These are phyloP conservation scores for Apostichopus californicus DNA, from an alignment of 35 echinoderm and acorn worm genomes.

Conservation along the genomic window DNA sequence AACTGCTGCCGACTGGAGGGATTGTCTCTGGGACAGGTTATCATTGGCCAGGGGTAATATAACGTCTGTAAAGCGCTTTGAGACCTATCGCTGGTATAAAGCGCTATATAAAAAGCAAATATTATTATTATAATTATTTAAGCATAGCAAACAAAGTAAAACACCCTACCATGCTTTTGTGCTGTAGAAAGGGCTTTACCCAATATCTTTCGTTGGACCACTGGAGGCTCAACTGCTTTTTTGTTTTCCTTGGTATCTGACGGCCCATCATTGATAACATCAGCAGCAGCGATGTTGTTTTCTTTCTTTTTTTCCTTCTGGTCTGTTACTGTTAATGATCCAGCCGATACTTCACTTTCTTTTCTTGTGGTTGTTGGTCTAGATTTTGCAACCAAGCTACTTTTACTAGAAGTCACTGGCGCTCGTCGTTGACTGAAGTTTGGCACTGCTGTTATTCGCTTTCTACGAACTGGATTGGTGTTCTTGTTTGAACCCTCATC, in stretches of 20 bases:
- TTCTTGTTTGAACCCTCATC: not conserved
- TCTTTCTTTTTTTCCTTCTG: conserved; percentile 18
- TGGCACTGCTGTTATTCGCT: conserved; percentile 25
- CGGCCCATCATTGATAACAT: not conserved
- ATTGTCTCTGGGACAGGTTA: no score
- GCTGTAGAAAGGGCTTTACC: conserved; percentile 1
- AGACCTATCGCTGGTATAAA: no score
- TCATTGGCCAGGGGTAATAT: no score
- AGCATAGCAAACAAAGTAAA: not conserved
- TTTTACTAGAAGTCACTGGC: not conserved
- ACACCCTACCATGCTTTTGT: not conserved
- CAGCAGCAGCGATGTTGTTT: not conserved
- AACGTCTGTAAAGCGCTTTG: no score
- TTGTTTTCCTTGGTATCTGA: not conserved
- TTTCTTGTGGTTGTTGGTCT: not conserved
- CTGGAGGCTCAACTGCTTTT: not conserved
- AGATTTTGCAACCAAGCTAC: not conserved
- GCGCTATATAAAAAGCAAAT: no score
- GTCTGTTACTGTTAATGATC: not conserved
- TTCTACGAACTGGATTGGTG: conserved; percentile 15
- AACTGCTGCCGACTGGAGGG: no score
- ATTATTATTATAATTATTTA: not conserved
- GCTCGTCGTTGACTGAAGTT: not conserved
- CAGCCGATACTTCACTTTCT: not conserved
- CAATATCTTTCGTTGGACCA: conserved; percentile 6